Evolutionary conservation across 2,113 vertebrate genomes (phyloP).

Genomic region (human (Homo sapiens)): DNA sequence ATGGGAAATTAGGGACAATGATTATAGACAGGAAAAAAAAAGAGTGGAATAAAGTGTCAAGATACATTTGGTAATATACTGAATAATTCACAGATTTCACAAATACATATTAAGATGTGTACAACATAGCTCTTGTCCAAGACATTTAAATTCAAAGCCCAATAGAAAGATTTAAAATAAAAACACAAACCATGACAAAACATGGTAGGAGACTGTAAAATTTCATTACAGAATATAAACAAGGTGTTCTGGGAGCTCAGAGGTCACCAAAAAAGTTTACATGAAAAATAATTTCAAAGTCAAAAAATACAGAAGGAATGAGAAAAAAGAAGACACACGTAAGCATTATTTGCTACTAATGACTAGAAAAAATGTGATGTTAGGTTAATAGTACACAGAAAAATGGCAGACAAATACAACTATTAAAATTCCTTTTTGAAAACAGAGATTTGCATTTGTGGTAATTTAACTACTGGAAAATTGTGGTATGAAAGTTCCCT

Average conservation of each 20-base stretch:
- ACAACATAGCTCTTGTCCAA: background rate
- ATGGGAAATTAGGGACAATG: background rate
- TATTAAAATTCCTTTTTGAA: background rate
- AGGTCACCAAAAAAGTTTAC: background rate
- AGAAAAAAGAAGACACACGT: background rate
- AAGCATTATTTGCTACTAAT: background rate
- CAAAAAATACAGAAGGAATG: background rate
- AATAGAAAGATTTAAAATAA: background rate
- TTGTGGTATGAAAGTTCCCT: background rate
- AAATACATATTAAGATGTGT: background rate
- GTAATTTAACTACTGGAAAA: constrained; percentile 5
- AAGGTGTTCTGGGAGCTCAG: background rate
- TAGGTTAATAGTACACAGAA: background rate
- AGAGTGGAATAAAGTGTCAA: background rate
- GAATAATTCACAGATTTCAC: background rate
- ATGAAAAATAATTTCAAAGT: constrained; percentile 2
- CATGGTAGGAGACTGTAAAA: background rate
- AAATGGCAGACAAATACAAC: background rate
- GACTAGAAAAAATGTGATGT: background rate
- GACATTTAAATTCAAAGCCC: background rate
- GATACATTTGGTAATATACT: background rate
- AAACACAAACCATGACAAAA: background rate
- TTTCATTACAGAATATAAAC: constrained; percentile 1
- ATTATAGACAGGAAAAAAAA: background rate
- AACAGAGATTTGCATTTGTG: background rate